Evolutionary conservation across 2,797 vertebrate genomes (phyloP).

Genomic region (Myotis pilosus): DNA sequence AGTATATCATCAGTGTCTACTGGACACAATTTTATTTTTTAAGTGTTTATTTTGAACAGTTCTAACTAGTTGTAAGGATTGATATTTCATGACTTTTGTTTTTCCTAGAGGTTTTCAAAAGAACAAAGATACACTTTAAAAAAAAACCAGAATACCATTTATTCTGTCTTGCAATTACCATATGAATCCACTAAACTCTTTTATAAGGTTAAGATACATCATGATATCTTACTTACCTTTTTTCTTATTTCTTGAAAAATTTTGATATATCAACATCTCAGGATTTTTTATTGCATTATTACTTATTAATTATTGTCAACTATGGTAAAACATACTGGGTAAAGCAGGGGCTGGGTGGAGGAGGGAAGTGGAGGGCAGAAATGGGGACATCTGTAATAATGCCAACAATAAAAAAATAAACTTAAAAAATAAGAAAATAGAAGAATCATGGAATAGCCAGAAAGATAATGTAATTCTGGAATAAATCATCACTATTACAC

Average conservation of each 20-base stretch:
- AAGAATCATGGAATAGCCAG: not conserved
- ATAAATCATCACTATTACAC: not conserved
- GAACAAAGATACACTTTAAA: not conserved
- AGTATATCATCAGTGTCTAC: not conserved
- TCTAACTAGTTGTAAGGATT: conserved; percentile 3
- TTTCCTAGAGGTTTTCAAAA: not conserved
- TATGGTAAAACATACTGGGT: not conserved
- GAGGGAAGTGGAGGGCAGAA: too few species aligned
- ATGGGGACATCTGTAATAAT: too few species aligned
- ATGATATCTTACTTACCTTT: not conserved
- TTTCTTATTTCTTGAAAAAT: not conserved
- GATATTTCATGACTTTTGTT: not conserved
- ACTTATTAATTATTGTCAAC: not conserved
- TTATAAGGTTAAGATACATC: not conserved
- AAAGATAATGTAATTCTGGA: not conserved
- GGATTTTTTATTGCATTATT: not conserved
- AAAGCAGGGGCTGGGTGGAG: too few species aligned
- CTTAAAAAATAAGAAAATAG: not conserved
- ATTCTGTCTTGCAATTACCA: not conserved
- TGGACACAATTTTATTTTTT: not conserved
- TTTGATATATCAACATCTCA: conserved; percentile 1
- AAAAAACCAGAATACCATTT: not conserved
- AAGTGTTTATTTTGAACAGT: not conserved
- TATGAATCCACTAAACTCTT: not conserved
- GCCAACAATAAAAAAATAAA: too few species aligned